These are phyloP conservation scores for Daktulosphaira vitifoliae DNA, from an alignment of 1,140 invertebrate genomes.

Conservation along the genomic window DNA sequence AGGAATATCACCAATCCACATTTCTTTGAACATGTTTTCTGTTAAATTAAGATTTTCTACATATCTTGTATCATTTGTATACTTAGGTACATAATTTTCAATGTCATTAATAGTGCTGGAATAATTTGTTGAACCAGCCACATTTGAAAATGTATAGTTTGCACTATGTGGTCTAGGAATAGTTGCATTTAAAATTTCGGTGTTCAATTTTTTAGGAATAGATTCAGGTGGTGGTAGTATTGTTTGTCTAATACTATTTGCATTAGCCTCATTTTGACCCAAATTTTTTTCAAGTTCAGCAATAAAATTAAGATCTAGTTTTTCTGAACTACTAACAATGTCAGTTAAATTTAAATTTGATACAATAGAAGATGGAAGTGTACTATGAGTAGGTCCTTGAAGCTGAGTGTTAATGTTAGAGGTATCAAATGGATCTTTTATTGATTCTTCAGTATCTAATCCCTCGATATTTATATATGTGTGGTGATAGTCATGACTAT, in stretches of 20 bases:
- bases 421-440: constrained; percentile 56
- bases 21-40: constrained; percentile 34
- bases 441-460: constrained; percentile 13
- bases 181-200: constrained; percentile 10
- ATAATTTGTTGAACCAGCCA: neutral
- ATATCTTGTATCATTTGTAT: constrained; percentile 28
- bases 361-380: neutral
- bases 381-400: neutral
- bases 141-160: neutral
- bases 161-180: constrained; percentile 23
- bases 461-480: constrained; percentile 44
- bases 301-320: constrained; percentile 51
- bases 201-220: constrained; percentile 20
- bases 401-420: constrained; percentile 38
- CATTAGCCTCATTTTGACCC: constrained; percentile 46
- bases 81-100: neutral
- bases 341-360: neutral
- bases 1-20: constrained; percentile 34
- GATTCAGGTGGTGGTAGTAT: constrained; percentile 44
- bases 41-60: constrained; percentile 28
- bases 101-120: neutral
- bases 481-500: constrained; percentile 39
- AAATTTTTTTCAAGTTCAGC: constrained; percentile 55
- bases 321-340: constrained; percentile 26
- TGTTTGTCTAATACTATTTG: constrained; percentile 47